These are phyloP conservation scores for Papilio gigon DNA, from an alignment of 2,888 invertebrate species.

Conservation along the genomic window DNA sequence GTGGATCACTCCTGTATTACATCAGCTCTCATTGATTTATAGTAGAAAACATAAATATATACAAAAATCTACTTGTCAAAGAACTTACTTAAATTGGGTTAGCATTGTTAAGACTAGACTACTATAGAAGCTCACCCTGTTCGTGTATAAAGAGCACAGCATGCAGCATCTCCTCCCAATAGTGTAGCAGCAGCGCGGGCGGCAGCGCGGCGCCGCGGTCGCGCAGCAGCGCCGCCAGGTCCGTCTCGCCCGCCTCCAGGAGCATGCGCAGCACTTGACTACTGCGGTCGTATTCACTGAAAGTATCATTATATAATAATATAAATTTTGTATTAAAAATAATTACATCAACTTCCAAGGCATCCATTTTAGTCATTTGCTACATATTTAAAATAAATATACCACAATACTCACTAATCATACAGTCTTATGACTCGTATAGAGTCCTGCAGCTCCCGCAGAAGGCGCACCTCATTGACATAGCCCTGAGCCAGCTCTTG, in stretches of 20 bases:
- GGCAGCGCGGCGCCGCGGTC: conserved; percentile 84
- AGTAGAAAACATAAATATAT: background rate
- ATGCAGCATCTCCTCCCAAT: conserved; percentile 96
- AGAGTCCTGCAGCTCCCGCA: conserved; percentile 91
- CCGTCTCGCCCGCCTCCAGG: conserved; percentile 96
- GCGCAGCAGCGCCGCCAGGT: conserved; percentile 90
- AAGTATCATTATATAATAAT: conserved; percentile 22
- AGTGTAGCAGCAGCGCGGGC: conserved; percentile 90
- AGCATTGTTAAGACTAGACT: too few relatives aligned
- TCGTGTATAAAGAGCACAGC: conserved; percentile 96
- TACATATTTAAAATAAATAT: background rate
- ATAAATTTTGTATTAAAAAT: too few relatives aligned
- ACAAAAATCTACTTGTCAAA: too few relatives aligned
- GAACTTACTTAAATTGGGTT: too few relatives aligned
- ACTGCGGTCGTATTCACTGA: conserved; percentile 86
- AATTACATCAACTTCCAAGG: too few relatives aligned
- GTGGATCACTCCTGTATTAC: conserved; percentile 91
- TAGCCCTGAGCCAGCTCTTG: conserved; percentile 88
- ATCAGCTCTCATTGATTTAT: background rate
- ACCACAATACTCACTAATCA: conserved; percentile 88
- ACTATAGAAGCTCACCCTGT: conserved; percentile 86
- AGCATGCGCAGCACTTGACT: conserved; percentile 90
- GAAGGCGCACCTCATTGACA: conserved; percentile 93
- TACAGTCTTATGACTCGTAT: conserved; percentile 91
- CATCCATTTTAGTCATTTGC: too few relatives aligned